Evolutionary conservation across 2,888 invertebrate species (phyloP), one percentile per base, ranked within the genome.

Genomic region (Actias luna): DNA sequence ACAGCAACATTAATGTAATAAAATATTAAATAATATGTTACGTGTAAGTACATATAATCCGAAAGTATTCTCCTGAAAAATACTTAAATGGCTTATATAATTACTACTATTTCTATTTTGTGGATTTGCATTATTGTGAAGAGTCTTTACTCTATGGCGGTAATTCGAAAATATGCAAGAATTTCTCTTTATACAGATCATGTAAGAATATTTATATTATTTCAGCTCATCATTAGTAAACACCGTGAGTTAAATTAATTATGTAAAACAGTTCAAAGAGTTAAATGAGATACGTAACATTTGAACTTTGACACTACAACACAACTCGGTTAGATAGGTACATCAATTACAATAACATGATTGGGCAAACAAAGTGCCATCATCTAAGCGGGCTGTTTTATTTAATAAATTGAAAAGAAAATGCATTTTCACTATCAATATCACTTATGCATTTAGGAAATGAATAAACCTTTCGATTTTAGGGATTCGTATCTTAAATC

Each of bases 371-470:
- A 59, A 55, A 35, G 31, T 55, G 55, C 31, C 29, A 52, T 52
- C 39, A 33, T 63, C 61, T 42, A 60, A 63, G 59, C 61, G 64
- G 69, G 25, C 12, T 69, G 57, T 68, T 64, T 72, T 70, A 67
- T 73, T 61, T 31, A 61, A 58, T 14, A 29, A 55, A 55, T 55
- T 29, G 39, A 31, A 42, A 72, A 76, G 79, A 79, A 80, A 79
- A 74, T 83, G 81, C 83, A 81, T 83, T 84, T n/a, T 86, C 80
- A 78, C 71, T 70, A 64, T 69, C 64, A 65, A 80, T 18, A 76
- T 67, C 68, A 59, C 64, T 76, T 72, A 79, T 84, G 81, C 86
- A 89, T 83, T 91, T 83, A 89, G 92, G 92, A 92, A 92, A 92
- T 91, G 89, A 92, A 87, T 80, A 74, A 73, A 76, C 66, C 69